Evolutionary conservation across 2,888 invertebrate genomes (phyloP).

Genomic region (Tetanocera ferruginea): DNA sequence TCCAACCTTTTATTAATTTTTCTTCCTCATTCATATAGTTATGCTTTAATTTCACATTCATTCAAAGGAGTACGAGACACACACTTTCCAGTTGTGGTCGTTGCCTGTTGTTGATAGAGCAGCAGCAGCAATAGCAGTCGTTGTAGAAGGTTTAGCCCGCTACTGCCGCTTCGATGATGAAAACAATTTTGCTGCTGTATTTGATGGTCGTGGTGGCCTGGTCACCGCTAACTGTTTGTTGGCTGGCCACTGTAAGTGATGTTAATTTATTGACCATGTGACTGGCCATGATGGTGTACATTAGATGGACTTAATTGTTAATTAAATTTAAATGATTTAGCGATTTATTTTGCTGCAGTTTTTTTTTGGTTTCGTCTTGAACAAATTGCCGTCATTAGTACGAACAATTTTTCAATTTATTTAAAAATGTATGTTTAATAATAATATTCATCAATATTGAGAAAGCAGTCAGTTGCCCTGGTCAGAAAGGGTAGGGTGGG

Average conservation of each 20-base stretch:
- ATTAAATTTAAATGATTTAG: conserved; percentile 43
- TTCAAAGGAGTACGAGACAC: no score
- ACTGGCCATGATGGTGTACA: conserved; percentile 44
- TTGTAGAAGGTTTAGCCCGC: no score
- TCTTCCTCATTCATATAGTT: no score
- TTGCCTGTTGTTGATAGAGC: no score
- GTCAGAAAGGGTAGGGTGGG: no score
- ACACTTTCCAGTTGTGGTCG: no score
- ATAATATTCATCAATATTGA: conserved; percentile 25
- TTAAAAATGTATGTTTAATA: background rate
- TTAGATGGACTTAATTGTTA: conserved; percentile 41
- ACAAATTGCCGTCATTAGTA: background rate
- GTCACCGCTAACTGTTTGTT: conserved; percentile 29
- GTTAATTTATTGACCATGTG: conserved; percentile 47
- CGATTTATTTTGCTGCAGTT: conserved; percentile 31
- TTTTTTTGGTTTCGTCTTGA: background rate
- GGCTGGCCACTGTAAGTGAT: conserved; percentile 41
- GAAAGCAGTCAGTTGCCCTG: background rate
- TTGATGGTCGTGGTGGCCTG: background rate
- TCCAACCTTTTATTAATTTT: no score
- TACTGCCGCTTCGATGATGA: no score
- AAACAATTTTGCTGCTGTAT: background rate
- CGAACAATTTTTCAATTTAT: background rate
- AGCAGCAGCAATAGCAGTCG: no score
- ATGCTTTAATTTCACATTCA: no score